Evolutionary conservation across 1,140 invertebrate species (phyloP).

Genomic region (Halyomorpha halys): DNA sequence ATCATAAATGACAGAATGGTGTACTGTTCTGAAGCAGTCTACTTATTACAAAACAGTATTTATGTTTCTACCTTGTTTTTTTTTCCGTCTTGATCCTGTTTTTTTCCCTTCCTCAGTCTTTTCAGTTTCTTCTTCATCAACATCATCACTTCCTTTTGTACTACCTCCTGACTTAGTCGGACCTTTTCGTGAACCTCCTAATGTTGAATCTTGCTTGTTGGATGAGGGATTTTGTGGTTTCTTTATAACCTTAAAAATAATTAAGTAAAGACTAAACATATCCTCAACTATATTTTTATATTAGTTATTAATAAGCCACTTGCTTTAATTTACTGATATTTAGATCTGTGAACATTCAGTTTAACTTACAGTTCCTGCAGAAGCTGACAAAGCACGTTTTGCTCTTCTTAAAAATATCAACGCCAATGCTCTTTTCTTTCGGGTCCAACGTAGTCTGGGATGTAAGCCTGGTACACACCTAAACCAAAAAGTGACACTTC

Average conservation of each 20-base stretch:
- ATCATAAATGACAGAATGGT: too few species aligned
- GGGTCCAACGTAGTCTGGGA: too few species aligned
- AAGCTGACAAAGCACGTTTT: too few species aligned
- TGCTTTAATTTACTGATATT: too few species aligned
- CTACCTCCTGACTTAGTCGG: constrained; percentile 30
- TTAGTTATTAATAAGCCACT: too few species aligned
- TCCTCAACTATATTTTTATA: neutral
- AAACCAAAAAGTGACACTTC: constrained; percentile 3
- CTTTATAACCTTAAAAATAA: neutral
- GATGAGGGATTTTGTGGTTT: constrained; percentile 14
- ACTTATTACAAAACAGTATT: too few species aligned
- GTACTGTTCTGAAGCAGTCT: too few species aligned
- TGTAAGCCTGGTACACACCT: too few species aligned
- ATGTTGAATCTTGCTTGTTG: constrained; percentile 13
- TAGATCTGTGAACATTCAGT: too few species aligned
- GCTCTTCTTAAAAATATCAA: too few species aligned
- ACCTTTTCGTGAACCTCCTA: constrained; percentile 16
- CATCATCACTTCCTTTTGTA: constrained; percentile 30
- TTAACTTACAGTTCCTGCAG: too few species aligned
- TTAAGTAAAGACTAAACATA: neutral
- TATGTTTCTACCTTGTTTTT: constrained; percentile 26
- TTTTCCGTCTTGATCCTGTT: constrained; percentile 39
- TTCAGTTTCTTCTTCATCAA: constrained; percentile 28
- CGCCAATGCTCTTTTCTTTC: too few species aligned
- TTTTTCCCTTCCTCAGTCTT: constrained; percentile 27